Percentiles rank a stretch among this genome's conserved stretches.
phyloP scores from a whole-genome alignment of 2,797 vertebrate species.

The Paedocypris micromegethes region DNA sequence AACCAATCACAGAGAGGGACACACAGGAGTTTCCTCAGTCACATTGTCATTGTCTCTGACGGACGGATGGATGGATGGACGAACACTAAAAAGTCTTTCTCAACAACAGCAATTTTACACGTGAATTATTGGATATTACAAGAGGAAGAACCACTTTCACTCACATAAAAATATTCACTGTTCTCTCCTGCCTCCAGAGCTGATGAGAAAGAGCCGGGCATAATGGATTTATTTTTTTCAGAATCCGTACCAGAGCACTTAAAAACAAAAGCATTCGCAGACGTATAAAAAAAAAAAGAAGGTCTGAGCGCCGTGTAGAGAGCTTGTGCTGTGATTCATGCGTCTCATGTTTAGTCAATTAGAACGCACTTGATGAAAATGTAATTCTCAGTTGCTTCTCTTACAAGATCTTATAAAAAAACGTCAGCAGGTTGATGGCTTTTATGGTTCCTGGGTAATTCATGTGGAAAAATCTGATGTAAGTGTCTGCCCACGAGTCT shows the following conservation, averaged over 20 bases:
- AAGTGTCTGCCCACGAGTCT: constrained; percentile 32
- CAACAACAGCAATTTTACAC: constrained; percentile 28
- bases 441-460: constrained; percentile 9
- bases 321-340: constrained; percentile 3
- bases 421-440: constrained; percentile 10
- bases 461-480: constrained; percentile 26
- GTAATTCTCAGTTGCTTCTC: constrained; percentile 1
- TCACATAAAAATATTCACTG: constrained; percentile 36
- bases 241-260: background rate
- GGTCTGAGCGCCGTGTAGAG: too few species aligned
- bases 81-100: background rate
- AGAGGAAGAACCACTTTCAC: constrained; percentile 11
- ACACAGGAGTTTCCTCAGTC: too few species aligned
- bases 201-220: constrained; percentile 30
- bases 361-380: background rate
- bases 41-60: too few species aligned
- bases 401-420: constrained; percentile 10
- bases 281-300: background rate
- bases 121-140: constrained; percentile 36
- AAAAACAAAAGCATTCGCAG: background rate
- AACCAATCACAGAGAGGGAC: too few species aligned
- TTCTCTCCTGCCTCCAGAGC: constrained; percentile 16
- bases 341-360: background rate
- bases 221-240: constrained; percentile 4
- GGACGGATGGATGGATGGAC: too few species aligned